These are phyloP conservation scores for Bradypodion ventrale DNA, from an alignment of 2,797 vertebrate species.

Conservation along the genomic window DNA sequence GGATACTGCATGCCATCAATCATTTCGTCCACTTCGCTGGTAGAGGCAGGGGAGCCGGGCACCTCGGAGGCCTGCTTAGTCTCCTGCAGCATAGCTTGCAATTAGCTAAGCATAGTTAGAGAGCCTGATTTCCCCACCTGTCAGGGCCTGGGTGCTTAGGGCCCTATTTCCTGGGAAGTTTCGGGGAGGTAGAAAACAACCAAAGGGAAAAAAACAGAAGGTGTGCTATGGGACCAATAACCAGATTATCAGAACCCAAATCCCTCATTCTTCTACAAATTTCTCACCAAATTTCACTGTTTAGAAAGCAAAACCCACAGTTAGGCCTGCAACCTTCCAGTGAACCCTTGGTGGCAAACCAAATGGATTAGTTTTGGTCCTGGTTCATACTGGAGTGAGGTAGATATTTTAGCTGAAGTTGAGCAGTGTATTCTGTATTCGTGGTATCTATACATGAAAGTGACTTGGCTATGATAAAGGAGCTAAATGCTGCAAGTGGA, in stretches of 20 bases:
- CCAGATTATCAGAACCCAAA: not conserved
- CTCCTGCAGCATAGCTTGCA: constrained; percentile 40
- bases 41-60: not conserved
- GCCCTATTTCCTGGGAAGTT: not conserved
- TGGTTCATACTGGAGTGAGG: not conserved
- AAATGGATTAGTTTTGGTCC: not conserved
- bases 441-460: not conserved
- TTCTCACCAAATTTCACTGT: not conserved
- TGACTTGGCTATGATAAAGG: not conserved
- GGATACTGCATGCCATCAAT: constrained; percentile 42
- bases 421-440: not conserved
- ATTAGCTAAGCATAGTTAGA: constrained; percentile 30
- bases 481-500: not conserved
- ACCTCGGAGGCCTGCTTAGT: constrained; percentile 35
- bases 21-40: constrained; percentile 42
- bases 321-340: not conserved
- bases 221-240: not conserved
- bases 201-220: not conserved
- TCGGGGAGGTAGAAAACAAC: not conserved
- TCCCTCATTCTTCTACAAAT: not conserved
- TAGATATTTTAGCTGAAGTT: not conserved
- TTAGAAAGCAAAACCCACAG: not conserved
- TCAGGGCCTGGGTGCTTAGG: not conserved
- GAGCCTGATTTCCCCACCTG: not conserved
- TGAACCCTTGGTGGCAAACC: not conserved